These are phyloP conservation scores for Lepisosteus oculatus DNA, from an alignment of 2,113 vertebrate genomes.

Conservation along the genomic window DNA sequence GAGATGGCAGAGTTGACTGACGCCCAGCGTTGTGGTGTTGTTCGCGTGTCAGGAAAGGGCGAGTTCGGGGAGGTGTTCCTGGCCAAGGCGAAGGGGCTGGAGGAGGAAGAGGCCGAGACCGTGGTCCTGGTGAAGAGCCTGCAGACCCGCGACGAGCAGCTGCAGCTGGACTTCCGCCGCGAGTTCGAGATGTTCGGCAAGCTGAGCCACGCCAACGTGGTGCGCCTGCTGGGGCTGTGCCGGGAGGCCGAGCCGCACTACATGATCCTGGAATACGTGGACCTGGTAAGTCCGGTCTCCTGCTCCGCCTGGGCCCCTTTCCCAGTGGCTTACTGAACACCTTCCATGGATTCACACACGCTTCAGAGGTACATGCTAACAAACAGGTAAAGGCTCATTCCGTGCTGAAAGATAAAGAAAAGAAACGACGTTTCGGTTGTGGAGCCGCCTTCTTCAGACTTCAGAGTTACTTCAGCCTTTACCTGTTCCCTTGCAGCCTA, in stretches of 20 bases:
- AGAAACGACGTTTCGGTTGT: no score
- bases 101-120: slow-evolving; percentile 71
- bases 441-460: no score
- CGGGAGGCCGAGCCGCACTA: slow-evolving; percentile 86
- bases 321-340: background rate
- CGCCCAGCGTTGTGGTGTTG: background rate
- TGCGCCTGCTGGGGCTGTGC: slow-evolving; percentile 85
- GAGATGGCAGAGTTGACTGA: background rate
- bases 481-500: no score
- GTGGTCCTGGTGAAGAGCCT: slow-evolving; percentile 92
- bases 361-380: no score
- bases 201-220: slow-evolving; percentile 82
- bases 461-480: no score
- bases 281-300: slow-evolving; percentile 73
- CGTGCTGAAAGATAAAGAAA: no score
- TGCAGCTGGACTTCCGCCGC: slow-evolving; percentile 85
- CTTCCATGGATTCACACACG: background rate
- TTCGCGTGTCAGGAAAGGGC: slow-evolving; percentile 72
- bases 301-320: no score
- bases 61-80: slow-evolving; percentile 95
- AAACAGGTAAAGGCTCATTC: no score
- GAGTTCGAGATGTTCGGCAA: slow-evolving; percentile 95
- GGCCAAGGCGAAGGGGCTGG: slow-evolving; percentile 82
- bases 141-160: slow-evolving; percentile 84
- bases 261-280: slow-evolving; percentile 93